A percentile compares a stretch with the other conserved stretches of the same genome.
phyloP scores from a whole-genome alignment of 2,797 vertebrate genomes.

The Rhadinocentrus ornatus region DNA sequence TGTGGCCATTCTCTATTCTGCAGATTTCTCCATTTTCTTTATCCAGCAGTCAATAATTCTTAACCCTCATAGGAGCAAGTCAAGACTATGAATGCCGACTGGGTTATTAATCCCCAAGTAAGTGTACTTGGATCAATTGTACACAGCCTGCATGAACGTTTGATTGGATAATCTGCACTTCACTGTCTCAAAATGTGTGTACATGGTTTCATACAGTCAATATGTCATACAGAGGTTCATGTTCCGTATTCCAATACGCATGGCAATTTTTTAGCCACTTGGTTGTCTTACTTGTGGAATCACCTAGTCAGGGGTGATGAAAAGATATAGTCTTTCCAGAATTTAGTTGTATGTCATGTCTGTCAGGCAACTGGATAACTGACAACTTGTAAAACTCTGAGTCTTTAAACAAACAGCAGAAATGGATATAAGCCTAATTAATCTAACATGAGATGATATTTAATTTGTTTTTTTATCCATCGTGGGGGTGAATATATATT shows the following conservation, averaged over 20 bases:
- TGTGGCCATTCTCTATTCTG: slow-evolving; percentile 53
- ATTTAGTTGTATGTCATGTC: neutral
- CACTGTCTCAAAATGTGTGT: slow-evolving; percentile 38
- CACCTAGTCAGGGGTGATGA: neutral
- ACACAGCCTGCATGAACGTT: slow-evolving; percentile 52
- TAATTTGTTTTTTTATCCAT: neutral
- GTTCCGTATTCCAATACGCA: neutral
- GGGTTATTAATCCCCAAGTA: slow-evolving; percentile 40
- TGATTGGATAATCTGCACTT: slow-evolving; percentile 70
- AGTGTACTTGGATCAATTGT: slow-evolving; percentile 68
- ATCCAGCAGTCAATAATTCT: slow-evolving; percentile 64
- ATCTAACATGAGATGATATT: too few relatives aligned
- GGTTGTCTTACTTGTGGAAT: too few relatives aligned
- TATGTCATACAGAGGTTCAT: slow-evolving; percentile 33
- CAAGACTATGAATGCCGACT: slow-evolving; percentile 45
- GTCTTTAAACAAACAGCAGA: too few relatives aligned
- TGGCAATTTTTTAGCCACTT: neutral
- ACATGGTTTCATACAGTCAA: slow-evolving; percentile 21
- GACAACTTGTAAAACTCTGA: too few relatives aligned
- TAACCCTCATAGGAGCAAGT: slow-evolving; percentile 49
- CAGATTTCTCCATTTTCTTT: slow-evolving; percentile 61
- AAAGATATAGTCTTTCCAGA: neutral
- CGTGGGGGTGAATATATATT: neutral
- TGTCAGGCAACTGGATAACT: too few relatives aligned
- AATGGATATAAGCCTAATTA: too few relatives aligned